Evolutionary conservation across 1,140 invertebrate genomes (phyloP), one percentile per base, ranked within the genome.

Genomic region (Hyles vespertilio): DNA sequence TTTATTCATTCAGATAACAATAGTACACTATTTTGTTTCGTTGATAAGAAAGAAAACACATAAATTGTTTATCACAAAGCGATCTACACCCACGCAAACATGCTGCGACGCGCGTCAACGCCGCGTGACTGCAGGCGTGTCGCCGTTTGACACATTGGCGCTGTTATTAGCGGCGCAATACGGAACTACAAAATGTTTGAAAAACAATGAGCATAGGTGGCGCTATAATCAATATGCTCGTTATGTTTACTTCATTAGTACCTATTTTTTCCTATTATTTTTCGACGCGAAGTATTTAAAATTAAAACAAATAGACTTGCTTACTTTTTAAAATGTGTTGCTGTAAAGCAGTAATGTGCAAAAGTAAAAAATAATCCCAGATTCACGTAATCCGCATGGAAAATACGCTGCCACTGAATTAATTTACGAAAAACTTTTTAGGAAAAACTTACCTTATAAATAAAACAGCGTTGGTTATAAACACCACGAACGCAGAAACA

Each of bases 91-190:
- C 74, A 85, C 80, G 74, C 81, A 80, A 80, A 65, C 75, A 85
- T 81, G 77, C 78, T 84, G 74, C 80, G 74, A 83, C 84, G 80
- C 81, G 80, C 80, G 78, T 79, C 79, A 87, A 83, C 83, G 81
- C 83, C 83, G 84, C 84, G 84, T 88, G 85, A 87, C 84, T 88
- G 81, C 77, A 84, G 77, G 72, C 79, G 76, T 81, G 81, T 79
- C 77, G 79, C 65, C 77, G 77, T 70, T 61, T 86, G 85, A 81
- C 83, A 88, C 77, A 74, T 84, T 75, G 77, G 81, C 83, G 85
- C 83, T 72, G 51, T 55, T 34, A 33, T 50, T 3, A 10, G 32
- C 59, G 70, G 75, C 33, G 53, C 45, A 33, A 65, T 32, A 5
- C 7, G 3, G 66, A 77, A 85, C 77, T 82, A 78, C 55, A 8